Evolutionary conservation across 2,797 vertebrate genomes (phyloP).

Genomic region (Xenops minutus): DNA sequence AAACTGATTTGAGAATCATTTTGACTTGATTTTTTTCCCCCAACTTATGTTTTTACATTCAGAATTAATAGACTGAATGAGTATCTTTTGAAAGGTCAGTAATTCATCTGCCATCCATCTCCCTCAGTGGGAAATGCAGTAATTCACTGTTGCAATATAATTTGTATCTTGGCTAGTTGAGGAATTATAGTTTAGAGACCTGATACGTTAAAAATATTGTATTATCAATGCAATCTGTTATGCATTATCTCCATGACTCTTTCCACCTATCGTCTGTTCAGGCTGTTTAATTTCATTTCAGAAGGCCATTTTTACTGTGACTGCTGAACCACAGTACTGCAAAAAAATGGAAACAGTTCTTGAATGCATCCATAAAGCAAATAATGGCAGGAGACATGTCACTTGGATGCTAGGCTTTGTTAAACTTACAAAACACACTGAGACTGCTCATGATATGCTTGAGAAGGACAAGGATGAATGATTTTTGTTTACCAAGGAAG

Average conservation of each 20-base stretch:
- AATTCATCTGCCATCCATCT: not conserved
- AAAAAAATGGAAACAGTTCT: not conserved
- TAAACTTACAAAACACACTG: not conserved
- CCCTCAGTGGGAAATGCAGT: not conserved
- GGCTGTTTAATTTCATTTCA: slow-evolving; percentile 18
- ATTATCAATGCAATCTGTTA: not conserved
- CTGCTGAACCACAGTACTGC: not conserved
- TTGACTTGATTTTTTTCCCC: not conserved
- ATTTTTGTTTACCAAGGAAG: not conserved
- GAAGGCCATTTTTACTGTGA: not conserved
- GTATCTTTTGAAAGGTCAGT: not conserved
- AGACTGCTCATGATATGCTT: not conserved
- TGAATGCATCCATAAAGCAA: not conserved
- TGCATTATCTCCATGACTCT: not conserved
- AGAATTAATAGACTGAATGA: not conserved
- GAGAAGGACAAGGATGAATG: not conserved
- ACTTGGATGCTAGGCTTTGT: not conserved
- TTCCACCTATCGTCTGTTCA: not conserved
- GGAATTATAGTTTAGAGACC: slow-evolving; percentile 12
- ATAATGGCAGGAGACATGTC: not conserved
- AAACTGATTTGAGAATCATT: not conserved
- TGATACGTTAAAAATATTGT: slow-evolving; percentile 5
- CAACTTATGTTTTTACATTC: not conserved
- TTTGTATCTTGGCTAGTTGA: slow-evolving; percentile 5
- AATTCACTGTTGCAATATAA: slow-evolving; percentile 13